Percentiles rank a stretch among this genome's conserved stretches.
phyloP scores from a whole-genome alignment of 1,140 invertebrate species.

The Brachionus angularis region DNA sequence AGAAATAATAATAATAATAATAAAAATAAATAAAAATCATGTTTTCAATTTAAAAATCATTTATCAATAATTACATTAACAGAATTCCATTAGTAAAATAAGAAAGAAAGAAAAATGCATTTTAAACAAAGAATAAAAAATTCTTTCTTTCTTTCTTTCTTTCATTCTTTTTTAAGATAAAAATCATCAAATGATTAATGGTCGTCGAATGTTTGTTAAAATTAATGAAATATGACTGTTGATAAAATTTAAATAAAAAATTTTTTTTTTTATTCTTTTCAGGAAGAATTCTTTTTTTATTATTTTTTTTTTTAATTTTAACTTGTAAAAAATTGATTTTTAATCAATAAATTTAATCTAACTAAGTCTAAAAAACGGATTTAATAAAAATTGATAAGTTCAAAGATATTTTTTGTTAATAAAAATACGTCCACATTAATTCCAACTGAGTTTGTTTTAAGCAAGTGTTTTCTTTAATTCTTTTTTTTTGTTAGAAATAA shows the following conservation, averaged over 20 bases:
- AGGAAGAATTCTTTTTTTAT: too few relatives aligned
- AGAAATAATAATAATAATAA: too few relatives aligned
- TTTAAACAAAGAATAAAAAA: too few relatives aligned
- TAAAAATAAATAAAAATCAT: too few relatives aligned
- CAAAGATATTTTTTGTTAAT: slow-evolving; percentile 21
- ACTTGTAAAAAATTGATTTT: slow-evolving; percentile 41
- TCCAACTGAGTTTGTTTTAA: slow-evolving; percentile 21
- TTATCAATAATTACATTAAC: slow-evolving; percentile 27
- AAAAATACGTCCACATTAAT: slow-evolving; percentile 22
- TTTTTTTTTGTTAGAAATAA: too few relatives aligned
- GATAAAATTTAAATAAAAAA: too few relatives aligned
- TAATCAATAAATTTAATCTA: slow-evolving; percentile 15
- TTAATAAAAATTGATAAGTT: slow-evolving; percentile 28
- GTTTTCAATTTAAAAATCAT: too few relatives aligned
- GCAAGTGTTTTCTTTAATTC: slow-evolving; percentile 35
- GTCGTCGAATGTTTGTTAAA: slow-evolving; percentile 25
- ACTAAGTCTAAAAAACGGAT: not conserved
- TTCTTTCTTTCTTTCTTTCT: too few relatives aligned
- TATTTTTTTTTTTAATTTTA: slow-evolving; percentile 20
- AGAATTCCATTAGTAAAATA: slow-evolving; percentile 26
- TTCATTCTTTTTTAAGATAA: too few relatives aligned
- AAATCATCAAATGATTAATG: slow-evolving; percentile 43
- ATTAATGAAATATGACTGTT: slow-evolving; percentile 38
- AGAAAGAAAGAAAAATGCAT: too few relatives aligned
- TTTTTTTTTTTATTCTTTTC: too few relatives aligned